phyloP scores from a whole-genome alignment of 2,797 vertebrate species.

The Intellagama lesueurii region DNA sequence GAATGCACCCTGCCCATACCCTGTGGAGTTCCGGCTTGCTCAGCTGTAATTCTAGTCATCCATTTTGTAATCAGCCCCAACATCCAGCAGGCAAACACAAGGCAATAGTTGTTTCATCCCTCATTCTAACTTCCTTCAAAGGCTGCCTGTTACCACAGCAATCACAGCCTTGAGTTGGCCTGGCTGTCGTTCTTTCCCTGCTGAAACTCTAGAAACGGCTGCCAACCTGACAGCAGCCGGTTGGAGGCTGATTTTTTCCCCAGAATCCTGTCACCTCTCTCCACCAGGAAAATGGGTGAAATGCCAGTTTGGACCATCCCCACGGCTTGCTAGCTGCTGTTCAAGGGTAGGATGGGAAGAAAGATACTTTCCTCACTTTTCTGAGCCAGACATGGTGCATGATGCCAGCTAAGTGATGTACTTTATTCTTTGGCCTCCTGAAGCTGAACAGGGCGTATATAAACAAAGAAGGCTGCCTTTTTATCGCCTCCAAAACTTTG shows the following conservation, averaged over 20 bases:
- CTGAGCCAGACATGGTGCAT: constrained; percentile 24
- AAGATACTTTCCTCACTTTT: constrained; percentile 38
- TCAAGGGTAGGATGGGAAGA: constrained; percentile 1
- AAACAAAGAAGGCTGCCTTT: constrained; percentile 5
- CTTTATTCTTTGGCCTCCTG: constrained; percentile 36
- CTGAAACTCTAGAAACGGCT: not conserved
- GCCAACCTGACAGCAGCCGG: constrained; percentile 35
- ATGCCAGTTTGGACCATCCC: constrained; percentile 26
- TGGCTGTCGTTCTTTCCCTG: not conserved
- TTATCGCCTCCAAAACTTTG: not conserved
- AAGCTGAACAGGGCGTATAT: constrained; percentile 21
- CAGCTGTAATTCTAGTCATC: constrained; percentile 32
- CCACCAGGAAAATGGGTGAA: accelerated
- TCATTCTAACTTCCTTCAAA: accelerated
- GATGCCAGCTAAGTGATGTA: not conserved
- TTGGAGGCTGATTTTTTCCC: not conserved
- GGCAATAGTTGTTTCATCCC: not conserved
- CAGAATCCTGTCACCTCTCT: constrained; percentile 39
- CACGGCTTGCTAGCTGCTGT: not conserved
- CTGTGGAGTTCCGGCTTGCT: not conserved
- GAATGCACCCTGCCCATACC: accelerated
- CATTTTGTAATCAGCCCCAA: not conserved
- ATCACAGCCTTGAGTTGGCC: not conserved
- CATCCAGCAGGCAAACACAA: accelerated
- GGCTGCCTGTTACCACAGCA: constrained; percentile 5